These are phyloP conservation scores for Acridotheres tristis DNA, from an alignment of 2,797 vertebrate genomes.

Conservation along the genomic window DNA sequence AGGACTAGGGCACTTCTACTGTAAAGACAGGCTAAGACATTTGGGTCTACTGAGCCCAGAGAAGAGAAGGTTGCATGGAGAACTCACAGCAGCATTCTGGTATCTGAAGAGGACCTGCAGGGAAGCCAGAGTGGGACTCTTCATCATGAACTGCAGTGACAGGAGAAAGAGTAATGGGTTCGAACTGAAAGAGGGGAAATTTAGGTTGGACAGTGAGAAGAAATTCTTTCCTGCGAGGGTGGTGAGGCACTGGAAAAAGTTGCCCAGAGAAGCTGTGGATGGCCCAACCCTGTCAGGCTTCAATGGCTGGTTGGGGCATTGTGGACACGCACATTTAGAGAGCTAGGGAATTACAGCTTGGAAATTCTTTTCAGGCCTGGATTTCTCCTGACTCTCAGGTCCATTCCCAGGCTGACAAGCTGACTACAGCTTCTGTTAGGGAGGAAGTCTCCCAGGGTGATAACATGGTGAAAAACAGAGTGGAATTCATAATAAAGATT, in stretches of 20 bases:
- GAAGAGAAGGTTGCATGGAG: background rate
- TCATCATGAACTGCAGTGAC: fast-evolving
- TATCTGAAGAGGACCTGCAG: background rate
- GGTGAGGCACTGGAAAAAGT: background rate
- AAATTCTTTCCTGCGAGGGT: background rate
- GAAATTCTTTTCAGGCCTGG: too few species aligned
- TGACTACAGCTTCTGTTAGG: too few species aligned
- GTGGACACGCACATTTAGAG: too few species aligned
- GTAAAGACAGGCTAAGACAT: background rate
- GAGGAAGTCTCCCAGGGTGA: too few species aligned
- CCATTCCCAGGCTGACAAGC: too few species aligned
- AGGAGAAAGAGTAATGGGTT: background rate
- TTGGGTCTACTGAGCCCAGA: background rate
- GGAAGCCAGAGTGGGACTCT: background rate
- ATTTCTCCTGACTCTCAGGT: too few species aligned
- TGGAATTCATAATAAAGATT: too few species aligned
- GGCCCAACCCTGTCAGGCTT: background rate
- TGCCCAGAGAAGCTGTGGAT: background rate
- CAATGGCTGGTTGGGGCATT: background rate
- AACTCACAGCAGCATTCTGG: background rate
- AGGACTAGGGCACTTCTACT: too few species aligned
- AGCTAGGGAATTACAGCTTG: too few species aligned
- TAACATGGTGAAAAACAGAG: too few species aligned
- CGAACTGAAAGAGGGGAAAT: background rate
- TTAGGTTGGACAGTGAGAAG: background rate